A percentile compares a stretch with the other conserved stretches of the same genome.
Evolutionary conservation across 1,140 invertebrate species (phyloP).

Genomic region (Plectrocnemia conspersa): DNA sequence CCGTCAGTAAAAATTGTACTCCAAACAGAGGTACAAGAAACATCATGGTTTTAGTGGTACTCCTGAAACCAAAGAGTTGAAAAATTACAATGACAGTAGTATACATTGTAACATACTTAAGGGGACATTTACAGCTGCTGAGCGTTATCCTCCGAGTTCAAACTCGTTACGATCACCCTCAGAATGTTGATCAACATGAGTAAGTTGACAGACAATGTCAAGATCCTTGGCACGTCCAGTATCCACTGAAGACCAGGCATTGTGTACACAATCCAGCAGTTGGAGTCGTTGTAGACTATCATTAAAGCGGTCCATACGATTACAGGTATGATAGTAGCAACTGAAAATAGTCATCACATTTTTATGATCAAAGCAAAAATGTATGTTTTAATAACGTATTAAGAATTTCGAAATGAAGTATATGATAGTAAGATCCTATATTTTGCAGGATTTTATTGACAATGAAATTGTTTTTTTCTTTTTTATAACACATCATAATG

Average conservation of each 20-base stretch:
- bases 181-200: conserved; percentile 52
- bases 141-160: conserved; percentile 47
- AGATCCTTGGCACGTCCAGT: conserved; percentile 51
- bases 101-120: background rate
- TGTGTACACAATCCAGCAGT: conserved; percentile 55
- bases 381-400: too few relatives aligned
- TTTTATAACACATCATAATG: too few relatives aligned
- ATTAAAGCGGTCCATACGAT: conserved; percentile 50
- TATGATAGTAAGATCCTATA: too few relatives aligned
- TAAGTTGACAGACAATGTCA: conserved; percentile 51
- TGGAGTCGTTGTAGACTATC: conserved; percentile 42
- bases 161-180: conserved; percentile 51
- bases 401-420: too few relatives aligned
- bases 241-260: conserved; percentile 51
- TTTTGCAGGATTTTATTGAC: too few relatives aligned
- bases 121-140: conserved; percentile 45
- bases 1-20: conserved; percentile 50
- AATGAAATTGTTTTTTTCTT: too few relatives aligned
- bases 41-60: conserved; percentile 51
- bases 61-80: conserved; percentile 41
- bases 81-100: conserved; percentile 12
- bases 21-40: conserved; percentile 55
- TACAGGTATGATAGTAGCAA: conserved; percentile 46
- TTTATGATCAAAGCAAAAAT: too few relatives aligned
- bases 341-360: too few relatives aligned